These are phyloP conservation scores for Ostrea edulis DNA, from an alignment of 1,140 invertebrate genomes.

Conservation along the genomic window DNA sequence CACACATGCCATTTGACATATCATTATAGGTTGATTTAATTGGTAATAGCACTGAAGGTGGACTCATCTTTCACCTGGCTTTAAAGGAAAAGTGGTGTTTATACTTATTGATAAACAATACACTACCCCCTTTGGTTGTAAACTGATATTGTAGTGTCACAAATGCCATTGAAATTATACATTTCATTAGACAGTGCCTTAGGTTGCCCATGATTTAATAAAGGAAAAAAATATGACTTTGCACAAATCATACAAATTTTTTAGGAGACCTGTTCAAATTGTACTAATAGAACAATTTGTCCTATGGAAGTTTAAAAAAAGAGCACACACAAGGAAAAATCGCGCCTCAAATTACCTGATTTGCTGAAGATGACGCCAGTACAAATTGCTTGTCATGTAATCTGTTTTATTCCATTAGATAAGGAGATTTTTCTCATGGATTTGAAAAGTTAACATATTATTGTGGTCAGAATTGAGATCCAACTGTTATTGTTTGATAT, in stretches of 20 bases:
- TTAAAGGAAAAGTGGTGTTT: not conserved
- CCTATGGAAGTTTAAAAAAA: not conserved
- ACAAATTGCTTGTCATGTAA: conserved; percentile 39
- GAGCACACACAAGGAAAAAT: not conserved
- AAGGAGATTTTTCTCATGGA: not conserved
- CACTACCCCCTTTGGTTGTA: conserved; percentile 18
- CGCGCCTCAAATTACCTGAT: conserved; percentile 25
- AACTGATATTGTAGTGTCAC: not conserved
- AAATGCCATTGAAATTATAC: conserved; percentile 2
- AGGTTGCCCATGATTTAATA: not conserved
- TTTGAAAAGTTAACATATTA: not conserved
- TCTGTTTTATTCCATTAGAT: not conserved
- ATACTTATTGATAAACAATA: conserved; percentile 31
- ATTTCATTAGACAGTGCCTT: conserved; percentile 12
- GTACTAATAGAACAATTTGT: not conserved
- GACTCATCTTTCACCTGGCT: not conserved
- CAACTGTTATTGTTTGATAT: not conserved
- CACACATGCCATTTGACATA: not conserved
- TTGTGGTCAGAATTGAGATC: not conserved
- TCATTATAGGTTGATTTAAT: not conserved
- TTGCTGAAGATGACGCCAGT: not conserved
- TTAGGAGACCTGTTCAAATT: conserved; percentile 3
- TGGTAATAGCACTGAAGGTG: not conserved
- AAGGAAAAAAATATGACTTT: conserved; percentile 21
- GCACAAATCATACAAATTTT: conserved; percentile 19